Conservation (phyloP, 2,113 vertebrate genomes). For the Melanocharis versteri region DNA sequence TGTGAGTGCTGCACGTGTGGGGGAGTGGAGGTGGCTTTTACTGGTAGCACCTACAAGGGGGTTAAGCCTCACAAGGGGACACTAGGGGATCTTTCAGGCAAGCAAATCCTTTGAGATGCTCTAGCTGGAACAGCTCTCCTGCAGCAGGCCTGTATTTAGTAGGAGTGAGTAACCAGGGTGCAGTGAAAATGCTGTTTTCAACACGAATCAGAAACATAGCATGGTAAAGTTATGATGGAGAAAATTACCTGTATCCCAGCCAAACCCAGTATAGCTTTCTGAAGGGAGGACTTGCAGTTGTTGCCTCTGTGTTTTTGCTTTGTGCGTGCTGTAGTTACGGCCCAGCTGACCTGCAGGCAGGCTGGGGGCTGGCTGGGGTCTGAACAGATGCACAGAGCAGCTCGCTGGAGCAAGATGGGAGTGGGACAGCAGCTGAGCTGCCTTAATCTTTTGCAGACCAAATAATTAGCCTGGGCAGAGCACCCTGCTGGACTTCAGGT, state of each 20-base stretch:
- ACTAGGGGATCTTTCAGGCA: background rate
- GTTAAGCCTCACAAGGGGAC: background rate
- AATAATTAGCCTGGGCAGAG: background rate
- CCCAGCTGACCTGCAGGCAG: background rate
- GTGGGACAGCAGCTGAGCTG: background rate
- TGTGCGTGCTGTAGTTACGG: accelerated
- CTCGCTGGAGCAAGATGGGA: background rate
- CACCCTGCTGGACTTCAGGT: background rate
- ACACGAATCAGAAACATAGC: background rate
- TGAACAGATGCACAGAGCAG: background rate
- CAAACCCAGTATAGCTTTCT: background rate
- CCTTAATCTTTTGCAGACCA: background rate
- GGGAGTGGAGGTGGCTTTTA: background rate
- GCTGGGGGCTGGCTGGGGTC: background rate
- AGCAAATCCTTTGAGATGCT: background rate
- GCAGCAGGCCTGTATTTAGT: background rate
- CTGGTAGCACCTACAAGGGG: background rate
- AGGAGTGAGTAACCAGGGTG: background rate
- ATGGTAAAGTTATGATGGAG: background rate
- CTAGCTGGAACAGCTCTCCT: background rate
- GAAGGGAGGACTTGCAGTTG: background rate
- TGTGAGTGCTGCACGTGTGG: background rate
- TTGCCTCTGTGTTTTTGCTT: background rate
- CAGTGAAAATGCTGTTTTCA: background rate
- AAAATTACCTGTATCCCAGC: background rate